These are phyloP conservation scores for Cerceris rybyensis DNA, from an alignment of 2,888 invertebrate genomes.

Conservation along the genomic window DNA sequence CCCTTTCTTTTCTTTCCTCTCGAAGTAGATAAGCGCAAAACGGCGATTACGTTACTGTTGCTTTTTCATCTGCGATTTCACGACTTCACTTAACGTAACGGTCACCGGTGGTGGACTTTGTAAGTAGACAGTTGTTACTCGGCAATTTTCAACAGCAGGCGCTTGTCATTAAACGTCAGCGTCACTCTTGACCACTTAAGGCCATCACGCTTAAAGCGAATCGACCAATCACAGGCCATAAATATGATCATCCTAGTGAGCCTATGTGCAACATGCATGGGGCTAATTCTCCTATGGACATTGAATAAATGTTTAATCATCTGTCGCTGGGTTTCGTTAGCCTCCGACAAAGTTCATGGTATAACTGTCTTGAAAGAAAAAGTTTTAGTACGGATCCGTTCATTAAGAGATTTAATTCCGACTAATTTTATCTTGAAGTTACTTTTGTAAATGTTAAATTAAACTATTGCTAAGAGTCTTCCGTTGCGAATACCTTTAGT, in stretches of 20 bases:
- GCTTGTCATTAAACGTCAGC: constrained; percentile 61
- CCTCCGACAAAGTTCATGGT: background rate
- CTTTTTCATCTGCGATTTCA: constrained; percentile 34
- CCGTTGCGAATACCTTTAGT: no score
- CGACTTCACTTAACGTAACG: constrained; percentile 41
- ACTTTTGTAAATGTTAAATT: no score
- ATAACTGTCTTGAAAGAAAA: no score
- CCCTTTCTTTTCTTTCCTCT: background rate
- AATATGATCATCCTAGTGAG: constrained; percentile 48
- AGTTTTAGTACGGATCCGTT: no score
- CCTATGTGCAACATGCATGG: constrained; percentile 26
- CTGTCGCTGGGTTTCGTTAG: background rate
- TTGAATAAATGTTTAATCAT: background rate
- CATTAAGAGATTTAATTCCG: no score
- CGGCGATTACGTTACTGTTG: constrained; percentile 2
- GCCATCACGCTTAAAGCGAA: constrained; percentile 59
- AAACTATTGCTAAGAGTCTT: no score
- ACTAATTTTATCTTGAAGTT: no score
- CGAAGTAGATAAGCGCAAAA: background rate
- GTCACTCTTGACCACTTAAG: constrained; percentile 63
- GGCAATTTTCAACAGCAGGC: constrained; percentile 58
- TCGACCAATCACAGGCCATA: constrained; percentile 56
- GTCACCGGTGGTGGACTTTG: constrained; percentile 51
- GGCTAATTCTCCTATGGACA: constrained; percentile 32
- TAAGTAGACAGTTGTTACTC: constrained; percentile 56